A percentile compares a stretch with the other conserved stretches of the same genome.
Conservation (phyloP, 2,888 invertebrate species). For the Clostera curtula region DNA sequence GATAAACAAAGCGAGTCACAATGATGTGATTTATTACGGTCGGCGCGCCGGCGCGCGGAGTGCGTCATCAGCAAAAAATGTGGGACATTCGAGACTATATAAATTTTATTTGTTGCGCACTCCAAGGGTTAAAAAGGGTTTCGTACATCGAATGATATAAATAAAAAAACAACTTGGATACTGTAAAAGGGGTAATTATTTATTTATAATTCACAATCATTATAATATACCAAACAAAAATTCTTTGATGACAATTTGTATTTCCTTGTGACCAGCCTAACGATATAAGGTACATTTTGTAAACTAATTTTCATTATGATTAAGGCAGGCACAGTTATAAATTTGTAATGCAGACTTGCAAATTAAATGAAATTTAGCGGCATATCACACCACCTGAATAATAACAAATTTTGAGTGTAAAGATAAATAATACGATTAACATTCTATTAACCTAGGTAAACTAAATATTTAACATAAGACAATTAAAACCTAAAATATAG, state of each 20-base stretch:
- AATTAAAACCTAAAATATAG: constrained; percentile 59
- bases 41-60: too few relatives aligned
- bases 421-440: constrained; percentile 71
- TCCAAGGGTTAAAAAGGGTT: too few relatives aligned
- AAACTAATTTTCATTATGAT: constrained; percentile 35
- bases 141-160: background rate
- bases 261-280: constrained; percentile 42
- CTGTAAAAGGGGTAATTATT: constrained; percentile 67
- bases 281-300: constrained; percentile 34
- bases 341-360: constrained; percentile 39
- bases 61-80: too few relatives aligned
- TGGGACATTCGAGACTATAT: too few relatives aligned
- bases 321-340: constrained; percentile 28
- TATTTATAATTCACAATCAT: constrained; percentile 70
- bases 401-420: constrained; percentile 61
- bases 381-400: constrained; percentile 40
- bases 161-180: constrained; percentile 18
- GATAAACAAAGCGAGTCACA: too few relatives aligned
- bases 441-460: constrained; percentile 65
- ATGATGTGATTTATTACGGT: too few relatives aligned
- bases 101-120: too few relatives aligned
- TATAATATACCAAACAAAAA: constrained; percentile 58
- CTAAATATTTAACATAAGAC: constrained; percentile 68
- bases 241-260: constrained; percentile 43
- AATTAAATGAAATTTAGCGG: constrained; percentile 23